Conservation (phyloP, 30 jellyfish, hydroid and myxozoan genomes). For the Clytia hemisphaerica region DNA sequence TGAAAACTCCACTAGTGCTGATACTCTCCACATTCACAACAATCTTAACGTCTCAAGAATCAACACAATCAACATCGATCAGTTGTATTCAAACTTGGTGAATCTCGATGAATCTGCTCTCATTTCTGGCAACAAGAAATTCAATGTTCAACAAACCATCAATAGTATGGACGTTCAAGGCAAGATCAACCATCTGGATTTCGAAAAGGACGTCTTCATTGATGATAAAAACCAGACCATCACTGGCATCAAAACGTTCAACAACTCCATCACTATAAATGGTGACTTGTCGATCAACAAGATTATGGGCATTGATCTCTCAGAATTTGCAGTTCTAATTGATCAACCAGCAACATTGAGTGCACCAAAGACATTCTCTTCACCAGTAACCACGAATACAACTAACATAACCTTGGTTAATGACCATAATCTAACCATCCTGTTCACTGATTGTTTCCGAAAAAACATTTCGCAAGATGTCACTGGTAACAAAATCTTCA, state of each 20-base stretch:
- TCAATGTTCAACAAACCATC: too few relatives aligned
- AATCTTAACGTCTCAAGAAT: too few relatives aligned
- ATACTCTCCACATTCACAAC: too few relatives aligned
- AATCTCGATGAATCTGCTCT: too few relatives aligned
- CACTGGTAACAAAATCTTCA: conserved; percentile 34
- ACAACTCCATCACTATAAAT: background rate
- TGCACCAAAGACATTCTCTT: background rate
- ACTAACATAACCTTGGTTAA: background rate
- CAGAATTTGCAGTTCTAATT: conserved; percentile 4
- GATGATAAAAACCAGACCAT: conserved; percentile 18
- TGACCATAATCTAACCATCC: conserved; percentile 3
- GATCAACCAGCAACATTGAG: conserved; percentile 7
- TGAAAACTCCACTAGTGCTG: too few relatives aligned
- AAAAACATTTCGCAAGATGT: conserved; percentile 30
- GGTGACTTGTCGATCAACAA: background rate
- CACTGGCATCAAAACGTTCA: conserved; percentile 8
- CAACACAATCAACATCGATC: too few relatives aligned
- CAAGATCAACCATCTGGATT: background rate
- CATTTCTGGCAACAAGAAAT: too few relatives aligned
- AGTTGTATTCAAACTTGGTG: too few relatives aligned
- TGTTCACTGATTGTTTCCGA: conserved; percentile 23
- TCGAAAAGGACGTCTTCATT: background rate
- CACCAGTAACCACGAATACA: background rate
- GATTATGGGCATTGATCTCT: conserved; percentile 8
- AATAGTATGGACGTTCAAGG: too few relatives aligned